Evolutionary conservation across 2,797 vertebrate genomes (phyloP), one percentile per base, ranked within the genome.

Genomic region (Enteromius mattozi): DNA sequence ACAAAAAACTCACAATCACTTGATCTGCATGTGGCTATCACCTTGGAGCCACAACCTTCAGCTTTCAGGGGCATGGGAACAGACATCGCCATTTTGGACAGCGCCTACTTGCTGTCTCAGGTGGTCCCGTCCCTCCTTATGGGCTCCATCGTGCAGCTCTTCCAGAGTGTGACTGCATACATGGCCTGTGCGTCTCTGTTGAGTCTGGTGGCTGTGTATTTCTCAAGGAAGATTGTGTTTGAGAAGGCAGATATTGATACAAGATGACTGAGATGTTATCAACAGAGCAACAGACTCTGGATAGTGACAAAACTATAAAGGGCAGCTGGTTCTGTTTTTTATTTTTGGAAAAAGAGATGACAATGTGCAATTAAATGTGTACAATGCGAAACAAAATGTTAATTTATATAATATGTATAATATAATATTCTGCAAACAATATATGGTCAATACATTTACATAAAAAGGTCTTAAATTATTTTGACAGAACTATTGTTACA

Each of bases 61-160:
- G 16, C 88, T 4, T 87, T 90, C 61, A 91, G 95, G 14, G 96
- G 96, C 30, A 96, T 96, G 89, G 96, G 96, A 89, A 87, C 96
- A 90, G 96, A 97, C 91, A 91, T 97, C 1, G 96, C 96, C 70
- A 93, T 97, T 88, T 87, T 97, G 90, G 96, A 97, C 91, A 97
- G 96, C 42, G 96, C 96, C 10, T 96, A 95, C 87, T 92, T 97
- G 21, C 94, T 97, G 69, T 97, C 96, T 6, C 96, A 97, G 92
- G 95, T 97, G 17, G 90, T 96, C 51, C 95, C 96, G 0, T 96
- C 96, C 2, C 94, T 97, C 42, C 74, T 95, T 70, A 93, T 97
- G 95, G 95, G 96, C 42, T 94, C 92, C 13, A 91, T 96, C 0
- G 97, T 97, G 14, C 95, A 97, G 91, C 91, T 96, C 86, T 95